Evolutionary conservation across 2,113 vertebrate species (phyloP).

Genomic region (Poeciliopsis retropinna): DNA sequence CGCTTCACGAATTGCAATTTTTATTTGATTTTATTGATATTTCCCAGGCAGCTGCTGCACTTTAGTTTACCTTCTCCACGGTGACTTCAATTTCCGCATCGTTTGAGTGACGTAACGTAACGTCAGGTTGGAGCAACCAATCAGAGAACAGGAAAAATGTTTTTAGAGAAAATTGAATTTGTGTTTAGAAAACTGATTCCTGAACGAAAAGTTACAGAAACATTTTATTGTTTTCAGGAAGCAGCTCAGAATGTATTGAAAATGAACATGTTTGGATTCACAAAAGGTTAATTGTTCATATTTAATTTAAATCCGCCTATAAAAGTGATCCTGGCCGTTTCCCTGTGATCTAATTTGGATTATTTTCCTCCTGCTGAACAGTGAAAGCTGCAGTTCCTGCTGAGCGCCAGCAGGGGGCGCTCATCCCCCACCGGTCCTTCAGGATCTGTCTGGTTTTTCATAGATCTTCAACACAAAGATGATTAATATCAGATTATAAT

Average conservation of each 20-base stretch:
- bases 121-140: constrained; percentile 5
- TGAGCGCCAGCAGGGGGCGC: background rate
- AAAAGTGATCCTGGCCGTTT: no score
- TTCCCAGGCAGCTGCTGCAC: constrained; percentile 7
- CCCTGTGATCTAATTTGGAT: no score
- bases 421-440: background rate
- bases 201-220: no score
- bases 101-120: constrained; percentile 36
- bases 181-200: background rate
- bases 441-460: no score
- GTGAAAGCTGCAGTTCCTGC: background rate
- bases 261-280: background rate
- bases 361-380: no score
- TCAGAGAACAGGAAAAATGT: background rate
- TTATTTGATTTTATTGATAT: background rate
- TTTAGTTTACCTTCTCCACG: constrained; percentile 73
- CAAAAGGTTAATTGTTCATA: no score
- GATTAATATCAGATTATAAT: no score
- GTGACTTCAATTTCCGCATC: constrained; percentile 70
- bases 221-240: background rate
- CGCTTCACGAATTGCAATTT: background rate
- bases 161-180: background rate
- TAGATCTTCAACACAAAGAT: no score
- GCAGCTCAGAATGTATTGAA: background rate
- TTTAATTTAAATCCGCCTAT: no score